phyloP scores from a whole-genome alignment of 2,113 vertebrate genomes.

The Gorsachius goisagi region DNA sequence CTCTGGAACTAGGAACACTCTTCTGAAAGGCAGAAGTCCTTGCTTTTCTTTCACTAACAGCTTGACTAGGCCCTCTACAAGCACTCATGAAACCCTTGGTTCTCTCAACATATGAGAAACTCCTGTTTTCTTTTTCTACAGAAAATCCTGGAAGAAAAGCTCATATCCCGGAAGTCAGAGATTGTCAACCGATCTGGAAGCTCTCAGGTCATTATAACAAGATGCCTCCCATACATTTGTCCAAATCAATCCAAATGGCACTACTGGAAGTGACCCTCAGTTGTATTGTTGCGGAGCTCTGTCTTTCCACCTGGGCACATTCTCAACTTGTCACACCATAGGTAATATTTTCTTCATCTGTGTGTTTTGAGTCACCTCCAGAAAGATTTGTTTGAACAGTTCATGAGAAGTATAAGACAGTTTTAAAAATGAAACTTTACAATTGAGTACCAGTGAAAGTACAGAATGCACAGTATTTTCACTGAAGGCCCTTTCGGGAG shows the following conservation, averaged over 20 bases:
- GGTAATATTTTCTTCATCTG: neutral
- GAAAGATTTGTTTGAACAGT: neutral
- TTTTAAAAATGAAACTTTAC: neutral
- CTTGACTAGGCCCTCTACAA: neutral
- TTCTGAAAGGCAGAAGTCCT: neutral
- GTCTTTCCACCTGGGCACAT: neutral
- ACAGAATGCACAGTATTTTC: neutral
- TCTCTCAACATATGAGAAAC: neutral
- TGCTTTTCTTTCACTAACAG: neutral
- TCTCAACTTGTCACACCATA: neutral
- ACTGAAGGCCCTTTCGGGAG: neutral
- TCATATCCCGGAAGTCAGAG: neutral
- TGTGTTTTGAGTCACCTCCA: too few species aligned
- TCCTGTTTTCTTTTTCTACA: neutral
- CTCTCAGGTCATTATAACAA: neutral
- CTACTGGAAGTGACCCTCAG: neutral
- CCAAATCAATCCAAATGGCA: neutral
- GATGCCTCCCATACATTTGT: neutral
- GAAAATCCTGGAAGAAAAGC: neutral
- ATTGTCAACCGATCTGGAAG: neutral
- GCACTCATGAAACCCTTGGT: neutral
- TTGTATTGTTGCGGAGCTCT: neutral
- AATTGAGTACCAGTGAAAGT: neutral
- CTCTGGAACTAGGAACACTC: neutral
- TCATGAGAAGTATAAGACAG: neutral